A percentile compares a stretch with the other conserved stretches of the same genome.
Evolutionary conservation across 92 coral and sea anemone species (phyloP).

Genomic region (Palythoa grandiflora): DNA sequence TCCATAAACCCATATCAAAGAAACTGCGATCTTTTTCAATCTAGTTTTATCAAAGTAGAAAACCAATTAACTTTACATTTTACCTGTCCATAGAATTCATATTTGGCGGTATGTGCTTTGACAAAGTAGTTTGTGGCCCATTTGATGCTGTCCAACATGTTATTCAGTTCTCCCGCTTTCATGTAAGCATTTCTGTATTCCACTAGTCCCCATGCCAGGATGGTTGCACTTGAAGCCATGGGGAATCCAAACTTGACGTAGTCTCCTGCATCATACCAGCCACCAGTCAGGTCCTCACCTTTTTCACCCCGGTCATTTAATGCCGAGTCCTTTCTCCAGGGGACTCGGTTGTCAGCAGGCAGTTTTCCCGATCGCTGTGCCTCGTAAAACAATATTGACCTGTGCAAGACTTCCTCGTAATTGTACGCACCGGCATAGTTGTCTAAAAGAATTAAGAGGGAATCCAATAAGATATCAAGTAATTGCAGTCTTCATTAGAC

Average conservation of each 20-base stretch:
- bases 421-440: conserved; percentile 36
- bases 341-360: conserved; percentile 80
- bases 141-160: conserved; percentile 77
- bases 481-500: too few species aligned
- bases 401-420: conserved; percentile 78
- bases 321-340: conserved; percentile 95
- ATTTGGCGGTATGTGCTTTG: conserved; percentile 83
- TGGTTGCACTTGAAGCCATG: conserved; percentile 89
- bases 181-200: conserved; percentile 78
- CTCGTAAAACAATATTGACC: conserved; percentile 92
- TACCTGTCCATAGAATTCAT: conserved; percentile 93
- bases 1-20: too few species aligned
- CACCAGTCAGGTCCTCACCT: conserved; percentile 88
- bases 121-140: conserved; percentile 96
- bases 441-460: too few species aligned
- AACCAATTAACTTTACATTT: conserved; percentile 39
- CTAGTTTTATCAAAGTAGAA: not conserved
- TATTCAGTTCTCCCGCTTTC: conserved; percentile 78
- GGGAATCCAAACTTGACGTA: conserved; percentile 96
- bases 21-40: too few species aligned
- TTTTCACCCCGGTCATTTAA: conserved; percentile 71
- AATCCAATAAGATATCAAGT: too few species aligned
- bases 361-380: conserved; percentile 96
- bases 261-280: conserved; percentile 97
- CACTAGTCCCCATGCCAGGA: conserved; percentile 90